A percentile compares a stretch with the other conserved stretches of the same genome.
phyloP scores from a whole-genome alignment of 2,113 vertebrate genomes.

The Climacteris rufus region DNA sequence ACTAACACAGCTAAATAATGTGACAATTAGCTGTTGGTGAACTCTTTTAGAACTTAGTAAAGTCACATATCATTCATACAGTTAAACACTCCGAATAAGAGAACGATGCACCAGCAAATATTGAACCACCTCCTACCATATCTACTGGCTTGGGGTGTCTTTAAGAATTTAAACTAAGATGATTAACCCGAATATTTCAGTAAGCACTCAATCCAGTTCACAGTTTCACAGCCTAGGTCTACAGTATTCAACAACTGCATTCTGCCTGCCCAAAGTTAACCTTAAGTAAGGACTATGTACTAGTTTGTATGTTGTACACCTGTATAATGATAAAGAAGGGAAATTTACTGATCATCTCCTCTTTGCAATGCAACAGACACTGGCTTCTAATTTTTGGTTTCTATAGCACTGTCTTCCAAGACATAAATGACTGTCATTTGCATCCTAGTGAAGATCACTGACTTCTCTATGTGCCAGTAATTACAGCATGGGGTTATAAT shows the following conservation, averaged over 20 bases:
- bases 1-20: background rate
- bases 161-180: background rate
- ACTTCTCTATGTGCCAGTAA: background rate
- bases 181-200: background rate
- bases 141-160: background rate
- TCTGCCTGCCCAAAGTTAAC: background rate
- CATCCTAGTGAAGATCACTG: background rate
- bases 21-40: background rate
- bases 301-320: background rate
- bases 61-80: background rate
- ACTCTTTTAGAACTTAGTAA: background rate
- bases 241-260: background rate
- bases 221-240: background rate
- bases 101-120: background rate
- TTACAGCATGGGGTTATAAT: background rate
- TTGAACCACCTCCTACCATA: fast-evolving
- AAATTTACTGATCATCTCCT: background rate
- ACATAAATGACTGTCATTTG: background rate
- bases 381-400: background rate
- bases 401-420: background rate
- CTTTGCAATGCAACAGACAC: background rate
- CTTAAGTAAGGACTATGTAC: background rate
- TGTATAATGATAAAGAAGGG: background rate
- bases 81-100: background rate
- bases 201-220: background rate